A percentile compares a stretch with the other conserved stretches of the same genome.
phyloP scores from a whole-genome alignment of 2,888 invertebrate species.

The Diabrotica balteata region DNA sequence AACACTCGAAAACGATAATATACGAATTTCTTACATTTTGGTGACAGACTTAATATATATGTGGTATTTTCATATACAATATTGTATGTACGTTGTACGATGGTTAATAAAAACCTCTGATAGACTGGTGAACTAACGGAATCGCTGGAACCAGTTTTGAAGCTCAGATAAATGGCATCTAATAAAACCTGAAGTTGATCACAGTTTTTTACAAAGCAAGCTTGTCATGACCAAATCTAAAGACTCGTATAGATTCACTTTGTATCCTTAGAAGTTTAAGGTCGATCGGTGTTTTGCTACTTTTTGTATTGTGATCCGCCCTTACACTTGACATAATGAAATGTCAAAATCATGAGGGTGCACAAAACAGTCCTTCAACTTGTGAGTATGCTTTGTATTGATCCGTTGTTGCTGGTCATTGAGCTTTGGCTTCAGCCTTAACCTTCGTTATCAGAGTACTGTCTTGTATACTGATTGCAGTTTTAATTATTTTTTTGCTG shows the following conservation, averaged over 20 bases:
- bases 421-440: constrained; percentile 34
- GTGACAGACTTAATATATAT: too few relatives aligned
- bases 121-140: constrained; percentile 35
- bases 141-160: constrained; percentile 36
- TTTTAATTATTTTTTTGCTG: too few relatives aligned
- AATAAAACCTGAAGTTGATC: constrained; percentile 24
- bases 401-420: constrained; percentile 40
- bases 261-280: neutral
- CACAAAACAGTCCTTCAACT: constrained; percentile 29
- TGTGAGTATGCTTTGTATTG: constrained; percentile 28
- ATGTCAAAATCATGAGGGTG: constrained; percentile 33
- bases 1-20: too few relatives aligned
- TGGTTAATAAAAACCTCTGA: constrained; percentile 8
- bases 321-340: constrained; percentile 21
- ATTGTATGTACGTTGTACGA: too few relatives aligned
- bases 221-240: constrained; percentile 25
- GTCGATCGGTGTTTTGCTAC: too few relatives aligned
- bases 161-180: constrained; percentile 23
- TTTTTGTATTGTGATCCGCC: constrained; percentile 10
- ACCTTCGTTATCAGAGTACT: constrained; percentile 22
- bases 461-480: too few relatives aligned
- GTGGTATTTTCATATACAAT: too few relatives aligned
- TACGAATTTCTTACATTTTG: too few relatives aligned
- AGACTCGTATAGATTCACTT: neutral
- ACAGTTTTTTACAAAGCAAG: constrained; percentile 22